phyloP scores from a whole-genome alignment of 2,888 invertebrate species.

The Clepsis dumicolana region DNA sequence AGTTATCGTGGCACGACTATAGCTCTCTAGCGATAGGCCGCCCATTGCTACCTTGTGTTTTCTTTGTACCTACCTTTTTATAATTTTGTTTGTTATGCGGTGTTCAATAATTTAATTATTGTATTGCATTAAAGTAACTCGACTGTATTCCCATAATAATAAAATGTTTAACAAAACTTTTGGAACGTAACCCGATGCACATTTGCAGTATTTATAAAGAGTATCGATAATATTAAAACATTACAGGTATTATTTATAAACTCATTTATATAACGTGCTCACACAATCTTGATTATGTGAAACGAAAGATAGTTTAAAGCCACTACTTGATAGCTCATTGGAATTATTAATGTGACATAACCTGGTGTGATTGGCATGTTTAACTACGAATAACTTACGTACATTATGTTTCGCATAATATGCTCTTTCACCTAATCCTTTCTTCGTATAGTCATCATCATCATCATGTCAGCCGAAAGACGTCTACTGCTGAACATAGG shows the following conservation, averaged over 20 bases:
- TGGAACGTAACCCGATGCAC: neutral
- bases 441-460: no score
- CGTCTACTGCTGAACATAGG: no score
- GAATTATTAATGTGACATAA: neutral
- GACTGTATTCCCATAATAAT: slow-evolving; percentile 12
- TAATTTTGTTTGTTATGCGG: no score
- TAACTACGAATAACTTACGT: no score
- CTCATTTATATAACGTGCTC: slow-evolving; percentile 1
- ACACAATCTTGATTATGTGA: neutral
- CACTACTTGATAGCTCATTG: neutral
- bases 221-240: slow-evolving; percentile 6
- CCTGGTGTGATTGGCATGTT: neutral
- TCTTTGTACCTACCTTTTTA: no score
- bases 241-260: neutral
- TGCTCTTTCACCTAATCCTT: no score
- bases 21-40: no score
- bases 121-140: neutral
- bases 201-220: slow-evolving; percentile 6
- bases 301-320: neutral
- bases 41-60: no score
- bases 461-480: no score
- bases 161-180: slow-evolving; percentile 15
- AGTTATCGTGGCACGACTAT: no score
- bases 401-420: no score
- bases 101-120: no score